Evolutionary conservation across 2,888 invertebrate species (phyloP).

Genomic region (Eristalinus aeneus): DNA sequence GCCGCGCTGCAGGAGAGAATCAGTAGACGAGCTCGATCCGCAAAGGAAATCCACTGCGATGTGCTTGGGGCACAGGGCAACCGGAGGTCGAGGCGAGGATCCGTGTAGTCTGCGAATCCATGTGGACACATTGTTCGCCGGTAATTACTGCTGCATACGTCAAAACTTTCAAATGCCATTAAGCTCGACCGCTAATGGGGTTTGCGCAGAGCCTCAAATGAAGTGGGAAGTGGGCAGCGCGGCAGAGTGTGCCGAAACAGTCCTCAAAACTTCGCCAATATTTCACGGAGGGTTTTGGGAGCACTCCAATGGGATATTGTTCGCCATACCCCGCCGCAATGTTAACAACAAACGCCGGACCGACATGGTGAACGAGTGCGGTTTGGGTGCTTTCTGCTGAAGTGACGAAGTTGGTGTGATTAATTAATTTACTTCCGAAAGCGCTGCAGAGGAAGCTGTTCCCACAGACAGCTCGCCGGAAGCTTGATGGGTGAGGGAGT

Average conservation of each 20-base stretch:
- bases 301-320: constrained; percentile 29
- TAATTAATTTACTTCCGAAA: constrained; percentile 54
- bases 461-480: background rate
- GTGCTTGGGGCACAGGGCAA: background rate
- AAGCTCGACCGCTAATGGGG: constrained; percentile 65
- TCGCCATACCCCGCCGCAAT: constrained; percentile 24
- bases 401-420: constrained; percentile 48
- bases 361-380: constrained; percentile 22
- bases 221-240: constrained; percentile 30
- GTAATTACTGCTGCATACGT: constrained; percentile 67
- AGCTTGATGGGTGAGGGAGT: background rate
- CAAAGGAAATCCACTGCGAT: constrained; percentile 6
- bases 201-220: constrained; percentile 18
- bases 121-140: constrained; percentile 64
- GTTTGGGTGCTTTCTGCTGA: constrained; percentile 12
- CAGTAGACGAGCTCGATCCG: constrained; percentile 35
- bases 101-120: constrained; percentile 25
- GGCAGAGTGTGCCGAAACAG: constrained; percentile 59
- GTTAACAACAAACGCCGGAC: constrained; percentile 9
- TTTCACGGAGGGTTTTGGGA: constrained; percentile 33
- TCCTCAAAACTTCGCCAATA: constrained; percentile 57
- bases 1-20: constrained; percentile 21
- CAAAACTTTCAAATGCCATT: constrained; percentile 69
- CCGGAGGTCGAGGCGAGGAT: constrained; percentile 13
- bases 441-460: constrained; percentile 34